Conservation (phyloP, 2,888 invertebrate genomes). For the Sussaba pulchella region DNA sequence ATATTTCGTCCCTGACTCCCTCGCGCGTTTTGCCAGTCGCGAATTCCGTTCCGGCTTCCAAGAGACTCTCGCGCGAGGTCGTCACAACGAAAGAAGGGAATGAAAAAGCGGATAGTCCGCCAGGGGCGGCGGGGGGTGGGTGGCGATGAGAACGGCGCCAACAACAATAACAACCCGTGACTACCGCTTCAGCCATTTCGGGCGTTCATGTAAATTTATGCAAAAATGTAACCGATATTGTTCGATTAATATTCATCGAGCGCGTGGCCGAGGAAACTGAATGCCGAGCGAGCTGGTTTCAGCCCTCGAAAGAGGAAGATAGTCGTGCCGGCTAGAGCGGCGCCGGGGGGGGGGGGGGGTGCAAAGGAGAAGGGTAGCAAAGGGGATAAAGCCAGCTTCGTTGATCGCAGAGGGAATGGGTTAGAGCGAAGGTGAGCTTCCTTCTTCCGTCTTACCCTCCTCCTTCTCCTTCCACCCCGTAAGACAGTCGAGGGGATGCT, state of each 20-base stretch:
- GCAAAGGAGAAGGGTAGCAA: constrained; percentile 8
- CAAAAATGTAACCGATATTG: constrained; percentile 79
- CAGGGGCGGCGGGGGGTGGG: too few species aligned
- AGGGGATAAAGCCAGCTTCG: constrained; percentile 38
- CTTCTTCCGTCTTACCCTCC: too few species aligned
- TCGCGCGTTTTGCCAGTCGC: neutral
- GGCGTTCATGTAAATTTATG: constrained; percentile 76
- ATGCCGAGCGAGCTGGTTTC: constrained; percentile 23
- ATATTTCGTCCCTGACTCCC: too few species aligned
- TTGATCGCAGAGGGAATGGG: constrained; percentile 41
- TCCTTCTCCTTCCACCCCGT: constrained; percentile 12
- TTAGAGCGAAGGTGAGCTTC: constrained; percentile 25
- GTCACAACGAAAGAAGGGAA: constrained; percentile 10
- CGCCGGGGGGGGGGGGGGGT: neutral
- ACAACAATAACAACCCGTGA: constrained; percentile 51
- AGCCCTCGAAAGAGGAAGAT: constrained; percentile 4
- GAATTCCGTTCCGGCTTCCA: neutral
- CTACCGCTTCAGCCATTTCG: constrained; percentile 12
- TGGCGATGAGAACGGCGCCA: neutral
- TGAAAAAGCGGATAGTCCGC: neutral
- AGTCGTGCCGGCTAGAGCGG: neutral
- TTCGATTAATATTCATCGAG: constrained; percentile 78
- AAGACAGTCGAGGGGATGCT: constrained; percentile 29
- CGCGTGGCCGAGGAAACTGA: constrained; percentile 46
- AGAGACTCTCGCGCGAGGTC: constrained; percentile 16